phyloP scores from a whole-genome alignment of 2,888 invertebrate genomes.

The Sepiola atlantica region DNA sequence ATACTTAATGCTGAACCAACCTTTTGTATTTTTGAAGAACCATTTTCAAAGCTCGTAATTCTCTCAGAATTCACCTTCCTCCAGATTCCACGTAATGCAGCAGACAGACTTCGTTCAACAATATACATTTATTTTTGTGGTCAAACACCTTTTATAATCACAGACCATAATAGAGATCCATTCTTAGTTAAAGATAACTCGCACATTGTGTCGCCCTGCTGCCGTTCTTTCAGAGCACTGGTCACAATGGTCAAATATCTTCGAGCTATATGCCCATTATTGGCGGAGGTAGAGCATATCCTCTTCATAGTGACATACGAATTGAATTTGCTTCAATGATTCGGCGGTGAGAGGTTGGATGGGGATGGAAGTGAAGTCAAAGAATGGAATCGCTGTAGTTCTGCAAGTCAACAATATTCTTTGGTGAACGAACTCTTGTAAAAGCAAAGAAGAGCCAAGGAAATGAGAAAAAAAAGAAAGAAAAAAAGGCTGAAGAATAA shows the following conservation, averaged over 20 bases:
- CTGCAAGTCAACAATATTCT: background rate
- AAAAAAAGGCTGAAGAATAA: background rate
- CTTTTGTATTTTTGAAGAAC: background rate
- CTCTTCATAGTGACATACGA: background rate
- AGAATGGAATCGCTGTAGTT: background rate
- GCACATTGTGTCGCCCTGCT: background rate
- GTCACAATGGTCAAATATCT: conserved; percentile 32
- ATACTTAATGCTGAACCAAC: background rate
- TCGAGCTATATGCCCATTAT: background rate
- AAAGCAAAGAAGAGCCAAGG: background rate
- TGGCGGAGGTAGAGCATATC: background rate
- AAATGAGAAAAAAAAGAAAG: background rate
- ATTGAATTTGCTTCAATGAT: background rate
- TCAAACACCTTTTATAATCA: conserved; percentile 20
- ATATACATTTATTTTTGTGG: conserved; percentile 15
- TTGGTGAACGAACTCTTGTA: background rate
- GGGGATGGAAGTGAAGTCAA: background rate
- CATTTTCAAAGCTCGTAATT: background rate
- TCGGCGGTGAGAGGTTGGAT: background rate
- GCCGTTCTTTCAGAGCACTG: background rate
- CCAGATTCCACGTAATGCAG: background rate
- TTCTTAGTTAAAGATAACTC: conserved; percentile 32
- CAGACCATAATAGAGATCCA: background rate
- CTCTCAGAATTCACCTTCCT: background rate
- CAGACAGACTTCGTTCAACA: background rate